Evolutionary conservation across 2,797 vertebrate species (phyloP).

Genomic region (Clarias laeviceps): DNA sequence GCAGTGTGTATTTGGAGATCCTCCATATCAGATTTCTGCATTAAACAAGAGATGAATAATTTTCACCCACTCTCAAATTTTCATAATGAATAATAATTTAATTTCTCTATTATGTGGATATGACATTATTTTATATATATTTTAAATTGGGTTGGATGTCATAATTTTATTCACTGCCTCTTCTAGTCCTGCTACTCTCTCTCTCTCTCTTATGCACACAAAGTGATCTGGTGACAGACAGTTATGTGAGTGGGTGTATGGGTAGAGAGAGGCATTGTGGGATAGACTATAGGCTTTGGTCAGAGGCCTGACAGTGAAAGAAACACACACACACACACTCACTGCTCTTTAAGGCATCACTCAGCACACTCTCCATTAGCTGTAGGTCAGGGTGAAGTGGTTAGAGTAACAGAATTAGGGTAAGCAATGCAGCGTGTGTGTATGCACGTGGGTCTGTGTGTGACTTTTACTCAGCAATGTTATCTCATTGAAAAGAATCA

Average conservation of each 20-base stretch:
- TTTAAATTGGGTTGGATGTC: not conserved
- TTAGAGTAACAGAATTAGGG: constrained; percentile 34
- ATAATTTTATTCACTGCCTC: not conserved
- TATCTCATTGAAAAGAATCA: not conserved
- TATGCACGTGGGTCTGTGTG: constrained; percentile 6
- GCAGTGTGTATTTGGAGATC: not conserved
- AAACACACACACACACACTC: constrained; percentile 32
- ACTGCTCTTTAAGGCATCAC: constrained; percentile 52
- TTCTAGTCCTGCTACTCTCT: not conserved
- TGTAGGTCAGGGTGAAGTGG: constrained; percentile 45
- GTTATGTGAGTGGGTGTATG: constrained; percentile 44
- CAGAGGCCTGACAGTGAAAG: constrained; percentile 40
- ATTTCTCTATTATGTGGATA: not conserved
- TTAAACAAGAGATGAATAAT: not conserved
- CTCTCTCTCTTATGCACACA: not conserved
- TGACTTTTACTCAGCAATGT: not conserved
- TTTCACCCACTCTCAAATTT: not conserved
- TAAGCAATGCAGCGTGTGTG: constrained; percentile 4
- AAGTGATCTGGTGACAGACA: constrained; percentile 50
- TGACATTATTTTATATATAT: not conserved
- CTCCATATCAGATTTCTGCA: not conserved
- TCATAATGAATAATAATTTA: not conserved
- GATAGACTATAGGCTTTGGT: constrained; percentile 29
- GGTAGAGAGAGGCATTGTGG: constrained; percentile 46
- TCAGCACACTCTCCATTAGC: constrained; percentile 49